These are phyloP conservation scores for Colossoma macropomum DNA, from an alignment of 2,113 vertebrate species.

Conservation along the genomic window DNA sequence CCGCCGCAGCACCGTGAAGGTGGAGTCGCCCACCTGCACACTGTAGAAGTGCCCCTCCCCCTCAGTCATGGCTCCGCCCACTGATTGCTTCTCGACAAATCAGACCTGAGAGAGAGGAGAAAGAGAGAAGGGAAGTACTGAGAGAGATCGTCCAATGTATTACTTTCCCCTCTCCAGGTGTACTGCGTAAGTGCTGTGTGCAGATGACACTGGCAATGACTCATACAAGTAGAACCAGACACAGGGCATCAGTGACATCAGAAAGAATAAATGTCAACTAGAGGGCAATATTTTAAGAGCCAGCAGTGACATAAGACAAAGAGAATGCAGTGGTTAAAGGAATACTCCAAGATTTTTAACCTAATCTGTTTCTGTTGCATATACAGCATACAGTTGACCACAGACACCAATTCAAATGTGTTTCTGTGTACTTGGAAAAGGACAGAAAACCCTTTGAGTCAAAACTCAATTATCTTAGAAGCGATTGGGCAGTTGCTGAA, in stretches of 20 bases:
- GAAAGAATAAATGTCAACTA: not conserved
- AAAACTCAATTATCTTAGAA: no score
- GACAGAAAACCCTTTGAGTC: no score
- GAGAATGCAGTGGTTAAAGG: not conserved
- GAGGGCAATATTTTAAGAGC: not conserved
- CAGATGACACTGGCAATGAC: constrained; percentile 41
- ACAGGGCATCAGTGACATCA: constrained; percentile 20
- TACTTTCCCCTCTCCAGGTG: constrained; percentile 25
- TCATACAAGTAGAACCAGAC: constrained; percentile 45
- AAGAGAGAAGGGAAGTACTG: not conserved
- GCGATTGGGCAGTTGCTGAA: no score
- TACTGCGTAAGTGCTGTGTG: constrained; percentile 31
- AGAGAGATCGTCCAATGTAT: constrained; percentile 4
- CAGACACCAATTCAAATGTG: no score
- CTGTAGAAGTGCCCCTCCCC: constrained; percentile 93
- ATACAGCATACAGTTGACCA: no score
- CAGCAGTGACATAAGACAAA: not conserved
- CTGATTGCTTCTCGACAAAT: constrained; percentile 62
- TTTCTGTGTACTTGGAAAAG: not conserved
- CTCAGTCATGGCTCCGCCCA: constrained; percentile 91
- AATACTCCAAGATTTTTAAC: no score
- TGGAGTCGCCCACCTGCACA: constrained; percentile 97
- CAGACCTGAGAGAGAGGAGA: constrained; percentile 57
- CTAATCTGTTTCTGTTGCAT: no score
- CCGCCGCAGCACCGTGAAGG: constrained; percentile 92